Evolutionary conservation across 2,797 vertebrate genomes (phyloP), one percentile per base, ranked within the genome.

Genomic region (Rhabdophis nuchalis): DNA sequence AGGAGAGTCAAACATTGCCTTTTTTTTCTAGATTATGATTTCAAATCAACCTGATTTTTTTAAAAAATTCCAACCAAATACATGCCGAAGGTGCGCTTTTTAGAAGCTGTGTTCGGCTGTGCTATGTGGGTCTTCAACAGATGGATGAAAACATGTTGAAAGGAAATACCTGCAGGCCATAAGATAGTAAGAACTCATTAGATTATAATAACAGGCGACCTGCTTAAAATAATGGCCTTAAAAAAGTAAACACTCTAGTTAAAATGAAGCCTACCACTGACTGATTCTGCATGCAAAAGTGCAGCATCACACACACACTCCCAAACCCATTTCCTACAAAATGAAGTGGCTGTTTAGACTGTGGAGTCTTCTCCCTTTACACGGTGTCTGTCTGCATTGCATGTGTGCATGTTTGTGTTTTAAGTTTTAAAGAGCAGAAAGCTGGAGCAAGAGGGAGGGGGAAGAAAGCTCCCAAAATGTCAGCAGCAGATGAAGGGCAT

Each of bases 401-500:
- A 29, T 32, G 16, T 87, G 46, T 5, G 32, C 25, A 6, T 32
- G 29, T 27, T 57, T 82, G 52, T 56, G 85, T 86, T 94, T 85
- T 58, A 86, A 94, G 93, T 90, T 0, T 93, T 93, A 25, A 82
- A 52, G 77, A 72, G 61, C 18, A 16, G 89, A 1, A 16, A 94
- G 92, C 89, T 89, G 93, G 88, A 87, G 90, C 85, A 82, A 20
- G 93, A 23, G 90, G 85, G 91, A 94, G 90, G 92, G 86, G 16
- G 5, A 91, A 93, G 95, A 96, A 96, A 96, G 94, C 94, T 96
- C 94, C 96, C 88, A 93, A 98, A 97, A 98, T 98, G 97, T 98
- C 97, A 98, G 97, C 96, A 85, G 97, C 97, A 98, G 97, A 97
- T 97, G 96, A 97, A 97, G 97, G 97, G 97, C 97, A 95, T 97